phyloP scores from a whole-genome alignment of 2,888 invertebrate genomes.

The Drosophila phalerata region DNA sequence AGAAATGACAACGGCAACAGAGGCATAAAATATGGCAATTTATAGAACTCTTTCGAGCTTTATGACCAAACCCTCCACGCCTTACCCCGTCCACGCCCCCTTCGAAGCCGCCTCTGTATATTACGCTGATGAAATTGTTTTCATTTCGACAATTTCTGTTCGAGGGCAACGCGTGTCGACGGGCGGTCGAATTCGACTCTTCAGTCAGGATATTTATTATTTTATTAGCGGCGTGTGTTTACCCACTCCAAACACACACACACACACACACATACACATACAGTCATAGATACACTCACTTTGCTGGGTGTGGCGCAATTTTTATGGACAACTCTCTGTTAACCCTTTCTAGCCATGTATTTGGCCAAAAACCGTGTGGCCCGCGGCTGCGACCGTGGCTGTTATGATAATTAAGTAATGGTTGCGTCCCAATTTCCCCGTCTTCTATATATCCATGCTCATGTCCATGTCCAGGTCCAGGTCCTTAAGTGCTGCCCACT shows the following conservation, averaged over 20 bases:
- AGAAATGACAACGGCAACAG: slow-evolving; percentile 23
- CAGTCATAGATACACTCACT: slow-evolving; percentile 6
- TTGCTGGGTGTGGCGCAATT: slow-evolving; percentile 71
- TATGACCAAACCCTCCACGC: slow-evolving; percentile 33
- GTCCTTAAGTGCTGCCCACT: slow-evolving; percentile 77
- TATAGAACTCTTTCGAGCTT: slow-evolving; percentile 69
- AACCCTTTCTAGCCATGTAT: slow-evolving; percentile 53
- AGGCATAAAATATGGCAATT: slow-evolving; percentile 82
- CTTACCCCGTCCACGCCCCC: neutral
- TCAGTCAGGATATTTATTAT: slow-evolving; percentile 78
- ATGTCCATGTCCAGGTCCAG: slow-evolving; percentile 15
- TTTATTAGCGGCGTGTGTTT: slow-evolving; percentile 80
- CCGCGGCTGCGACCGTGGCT: slow-evolving; percentile 40
- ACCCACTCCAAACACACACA: slow-evolving; percentile 21
- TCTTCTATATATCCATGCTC: slow-evolving; percentile 23
- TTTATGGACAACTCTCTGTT: slow-evolving; percentile 58
- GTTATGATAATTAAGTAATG: slow-evolving; percentile 83
- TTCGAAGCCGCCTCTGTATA: slow-evolving; percentile 16
- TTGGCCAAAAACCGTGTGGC: slow-evolving; percentile 61
- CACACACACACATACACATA: slow-evolving; percentile 5
- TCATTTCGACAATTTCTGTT: slow-evolving; percentile 73
- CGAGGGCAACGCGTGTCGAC: slow-evolving; percentile 38
- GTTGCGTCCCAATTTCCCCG: slow-evolving; percentile 48
- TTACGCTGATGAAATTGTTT: slow-evolving; percentile 79
- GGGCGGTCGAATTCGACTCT: slow-evolving; percentile 14